Percentiles rank a stretch among this genome's conserved stretches.
Conservation (phyloP, 2,797 vertebrate species). For the Rhinella marina region DNA sequence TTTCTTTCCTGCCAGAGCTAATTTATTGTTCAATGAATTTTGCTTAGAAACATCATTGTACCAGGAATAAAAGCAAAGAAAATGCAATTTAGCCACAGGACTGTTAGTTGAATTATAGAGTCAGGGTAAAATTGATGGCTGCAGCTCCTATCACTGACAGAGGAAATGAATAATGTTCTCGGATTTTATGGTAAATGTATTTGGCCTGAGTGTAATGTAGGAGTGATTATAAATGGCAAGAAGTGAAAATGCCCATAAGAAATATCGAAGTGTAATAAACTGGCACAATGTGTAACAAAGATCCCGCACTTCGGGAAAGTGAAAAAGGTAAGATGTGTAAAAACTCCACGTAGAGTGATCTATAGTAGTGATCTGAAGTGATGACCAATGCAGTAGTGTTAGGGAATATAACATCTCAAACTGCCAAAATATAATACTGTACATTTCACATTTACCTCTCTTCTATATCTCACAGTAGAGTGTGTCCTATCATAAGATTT, state of each 20-base stretch:
- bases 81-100: constrained; percentile 59
- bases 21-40: constrained; percentile 57
- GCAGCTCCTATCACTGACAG: constrained; percentile 57
- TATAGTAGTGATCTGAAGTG: background rate
- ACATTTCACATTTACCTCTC: too few species aligned
- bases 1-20: constrained; percentile 44
- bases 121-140: constrained; percentile 57
- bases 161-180: constrained; percentile 61
- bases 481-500: too few species aligned
- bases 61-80: constrained; percentile 51
- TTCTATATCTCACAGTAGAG: too few species aligned
- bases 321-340: background rate
- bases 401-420: background rate
- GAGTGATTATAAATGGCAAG: constrained; percentile 59
- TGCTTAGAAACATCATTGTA: constrained; percentile 55
- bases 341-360: background rate
- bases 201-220: constrained; percentile 55
- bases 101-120: constrained; percentile 58
- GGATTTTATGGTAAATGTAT: constrained; percentile 59
- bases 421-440: background rate
- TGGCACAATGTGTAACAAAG: constrained; percentile 22
- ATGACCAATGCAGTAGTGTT: background rate
- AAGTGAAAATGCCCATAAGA: constrained; percentile 48
- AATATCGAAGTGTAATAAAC: constrained; percentile 50
- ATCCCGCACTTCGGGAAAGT: background rate